These are phyloP conservation scores for Chironomus riparius DNA, from an alignment of 2,888 invertebrate genomes.

Conservation along the genomic window DNA sequence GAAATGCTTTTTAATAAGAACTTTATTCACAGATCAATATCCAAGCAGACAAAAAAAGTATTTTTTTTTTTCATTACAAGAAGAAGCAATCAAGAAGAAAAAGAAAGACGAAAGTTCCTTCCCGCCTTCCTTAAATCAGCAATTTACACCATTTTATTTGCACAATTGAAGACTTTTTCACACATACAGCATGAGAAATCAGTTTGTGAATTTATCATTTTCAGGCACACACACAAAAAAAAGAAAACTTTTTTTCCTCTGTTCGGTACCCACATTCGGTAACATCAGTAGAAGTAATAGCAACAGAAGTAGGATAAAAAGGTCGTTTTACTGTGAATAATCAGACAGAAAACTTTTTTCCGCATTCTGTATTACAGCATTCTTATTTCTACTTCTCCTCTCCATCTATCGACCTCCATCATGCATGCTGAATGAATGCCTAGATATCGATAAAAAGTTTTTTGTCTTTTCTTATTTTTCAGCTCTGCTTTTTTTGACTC, in stretches of 20 bases:
- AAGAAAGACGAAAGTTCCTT: neutral
- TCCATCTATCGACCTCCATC: neutral
- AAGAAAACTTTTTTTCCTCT: neutral
- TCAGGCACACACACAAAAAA: neutral
- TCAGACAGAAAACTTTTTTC: neutral
- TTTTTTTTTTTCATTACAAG: neutral
- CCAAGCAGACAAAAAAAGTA: neutral
- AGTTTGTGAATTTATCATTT: neutral
- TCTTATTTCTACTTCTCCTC: neutral
- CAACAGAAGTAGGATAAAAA: neutral
- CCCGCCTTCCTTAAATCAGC: neutral
- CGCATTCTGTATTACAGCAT: neutral
- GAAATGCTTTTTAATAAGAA: too few relatives aligned
- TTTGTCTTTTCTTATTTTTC: too few relatives aligned
- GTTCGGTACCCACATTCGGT: neutral
- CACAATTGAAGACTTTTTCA: neutral
- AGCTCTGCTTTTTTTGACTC: too few relatives aligned
- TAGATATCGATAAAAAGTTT: neutral
- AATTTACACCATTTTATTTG: constrained; percentile 11
- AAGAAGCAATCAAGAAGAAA: neutral
- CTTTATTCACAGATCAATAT: too few relatives aligned
- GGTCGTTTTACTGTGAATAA: neutral
- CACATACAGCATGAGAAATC: neutral
- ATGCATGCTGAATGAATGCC: neutral
- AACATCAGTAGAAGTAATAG: neutral